These are phyloP conservation scores for Arion vulgaris DNA, from an alignment of 1,140 invertebrate genomes.

Conservation along the genomic window DNA sequence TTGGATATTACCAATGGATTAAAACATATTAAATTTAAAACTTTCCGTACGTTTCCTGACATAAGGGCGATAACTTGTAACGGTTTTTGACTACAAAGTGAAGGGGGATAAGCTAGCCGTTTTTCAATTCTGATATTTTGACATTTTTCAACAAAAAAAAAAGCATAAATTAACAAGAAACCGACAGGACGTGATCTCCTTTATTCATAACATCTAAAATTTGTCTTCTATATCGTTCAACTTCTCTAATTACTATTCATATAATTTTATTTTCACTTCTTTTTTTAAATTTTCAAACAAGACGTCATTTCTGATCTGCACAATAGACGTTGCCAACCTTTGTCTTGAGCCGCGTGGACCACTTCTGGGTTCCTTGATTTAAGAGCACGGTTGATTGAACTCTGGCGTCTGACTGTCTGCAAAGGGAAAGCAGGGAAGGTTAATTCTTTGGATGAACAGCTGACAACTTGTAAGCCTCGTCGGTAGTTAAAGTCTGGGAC, in stretches of 20 bases:
- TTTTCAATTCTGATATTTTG: too few species aligned
- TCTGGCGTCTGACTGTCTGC: neutral
- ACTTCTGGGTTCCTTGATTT: neutral
- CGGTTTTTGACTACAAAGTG: too few species aligned
- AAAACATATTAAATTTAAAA: too few species aligned
- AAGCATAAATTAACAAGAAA: too few species aligned
- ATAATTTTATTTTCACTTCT: too few species aligned
- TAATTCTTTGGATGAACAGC: neutral
- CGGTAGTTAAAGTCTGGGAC: neutral
- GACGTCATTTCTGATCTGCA: neutral
- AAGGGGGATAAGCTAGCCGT: too few species aligned
- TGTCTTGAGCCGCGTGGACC: neutral
- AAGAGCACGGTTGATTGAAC: neutral
- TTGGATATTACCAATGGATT: too few species aligned
- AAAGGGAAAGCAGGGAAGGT: neutral
- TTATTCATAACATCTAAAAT: neutral
- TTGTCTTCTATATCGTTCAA: neutral
- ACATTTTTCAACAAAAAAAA: too few species aligned
- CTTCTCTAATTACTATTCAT: neutral
- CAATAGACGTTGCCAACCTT: neutral
- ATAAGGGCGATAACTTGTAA: too few species aligned
- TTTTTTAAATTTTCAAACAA: neutral
- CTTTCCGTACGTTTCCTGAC: too few species aligned
- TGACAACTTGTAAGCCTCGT: neutral
- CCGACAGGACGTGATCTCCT: neutral